A percentile compares a stretch with the other conserved stretches of the same genome.
Conservation (phyloP, 2,797 vertebrate genomes). For the Eurystomus glaucurus region DNA sequence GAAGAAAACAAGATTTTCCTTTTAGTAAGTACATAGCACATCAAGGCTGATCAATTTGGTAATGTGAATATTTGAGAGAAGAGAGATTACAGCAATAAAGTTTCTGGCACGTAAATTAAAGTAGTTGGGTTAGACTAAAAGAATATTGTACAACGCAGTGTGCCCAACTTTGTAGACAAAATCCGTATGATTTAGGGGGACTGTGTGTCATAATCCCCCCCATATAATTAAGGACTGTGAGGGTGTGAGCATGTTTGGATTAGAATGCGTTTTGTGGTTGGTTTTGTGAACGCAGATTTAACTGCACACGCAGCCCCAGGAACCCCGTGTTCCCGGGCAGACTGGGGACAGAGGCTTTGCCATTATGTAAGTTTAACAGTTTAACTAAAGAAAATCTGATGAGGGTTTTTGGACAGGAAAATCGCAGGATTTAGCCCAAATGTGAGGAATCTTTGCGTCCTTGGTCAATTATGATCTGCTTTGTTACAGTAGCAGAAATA, state of each 20-base stretch:
- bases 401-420: background rate
- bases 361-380: background rate
- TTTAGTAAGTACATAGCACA: background rate
- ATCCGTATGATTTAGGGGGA: rapidly evolving
- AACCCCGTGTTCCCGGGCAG: rapidly evolving
- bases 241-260: background rate
- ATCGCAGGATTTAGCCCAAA: background rate
- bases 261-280: background rate
- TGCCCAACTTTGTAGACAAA: background rate
- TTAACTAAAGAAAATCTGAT: background rate
- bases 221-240: rapidly evolving
- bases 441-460: background rate
- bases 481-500: background rate
- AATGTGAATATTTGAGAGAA: background rate
- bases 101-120: background rate
- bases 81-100: background rate
- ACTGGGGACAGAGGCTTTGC: background rate
- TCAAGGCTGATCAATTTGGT: conserved; percentile 19
- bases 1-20: background rate
- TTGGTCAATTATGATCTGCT: background rate
- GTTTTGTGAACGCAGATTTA: background rate
- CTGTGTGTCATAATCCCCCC: background rate
- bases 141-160: background rate
- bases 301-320: background rate
- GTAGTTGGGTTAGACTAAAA: background rate